phyloP scores from a whole-genome alignment of 2,797 vertebrate species.

The Neopelma chrysocephalum region DNA sequence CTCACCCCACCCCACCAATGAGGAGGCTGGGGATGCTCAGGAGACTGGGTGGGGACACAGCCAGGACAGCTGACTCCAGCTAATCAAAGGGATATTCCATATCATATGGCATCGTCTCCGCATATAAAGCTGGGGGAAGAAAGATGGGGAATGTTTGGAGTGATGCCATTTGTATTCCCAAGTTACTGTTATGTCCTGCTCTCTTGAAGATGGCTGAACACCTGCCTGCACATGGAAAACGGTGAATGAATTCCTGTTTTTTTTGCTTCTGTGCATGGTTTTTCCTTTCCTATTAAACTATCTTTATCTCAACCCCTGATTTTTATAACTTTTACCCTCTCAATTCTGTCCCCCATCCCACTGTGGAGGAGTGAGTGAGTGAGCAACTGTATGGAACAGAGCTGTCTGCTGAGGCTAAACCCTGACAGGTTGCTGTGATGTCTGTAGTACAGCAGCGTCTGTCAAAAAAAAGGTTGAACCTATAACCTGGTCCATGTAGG shows the following conservation, averaged over 20 bases:
- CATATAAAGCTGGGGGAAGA: not conserved
- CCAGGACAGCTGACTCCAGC: not conserved
- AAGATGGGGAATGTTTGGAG: fast-evolving
- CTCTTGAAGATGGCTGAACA: not conserved
- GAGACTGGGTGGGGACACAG: not conserved
- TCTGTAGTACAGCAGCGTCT: not conserved
- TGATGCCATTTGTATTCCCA: fast-evolving
- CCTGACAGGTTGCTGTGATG: not conserved
- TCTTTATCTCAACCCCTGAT: not conserved
- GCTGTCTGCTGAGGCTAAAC: not conserved
- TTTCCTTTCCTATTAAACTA: not conserved
- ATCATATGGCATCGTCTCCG: not conserved
- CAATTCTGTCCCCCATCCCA: not conserved
- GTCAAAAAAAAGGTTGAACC: not conserved
- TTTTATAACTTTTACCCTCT: not conserved
- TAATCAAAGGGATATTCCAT: not conserved
- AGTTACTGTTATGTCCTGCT: fast-evolving
- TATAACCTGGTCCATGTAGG: not conserved
- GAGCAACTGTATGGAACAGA: not conserved
- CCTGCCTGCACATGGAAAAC: not conserved
- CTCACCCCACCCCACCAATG: fast-evolving
- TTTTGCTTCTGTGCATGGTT: fast-evolving
- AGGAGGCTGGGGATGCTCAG: too few relatives aligned
- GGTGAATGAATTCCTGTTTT: not conserved
- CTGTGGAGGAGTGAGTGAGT: fast-evolving